Base-by-base conservation (phyloP, 2,797 vertebrate species). In the Lagorchestes hirsutus region DNA sequence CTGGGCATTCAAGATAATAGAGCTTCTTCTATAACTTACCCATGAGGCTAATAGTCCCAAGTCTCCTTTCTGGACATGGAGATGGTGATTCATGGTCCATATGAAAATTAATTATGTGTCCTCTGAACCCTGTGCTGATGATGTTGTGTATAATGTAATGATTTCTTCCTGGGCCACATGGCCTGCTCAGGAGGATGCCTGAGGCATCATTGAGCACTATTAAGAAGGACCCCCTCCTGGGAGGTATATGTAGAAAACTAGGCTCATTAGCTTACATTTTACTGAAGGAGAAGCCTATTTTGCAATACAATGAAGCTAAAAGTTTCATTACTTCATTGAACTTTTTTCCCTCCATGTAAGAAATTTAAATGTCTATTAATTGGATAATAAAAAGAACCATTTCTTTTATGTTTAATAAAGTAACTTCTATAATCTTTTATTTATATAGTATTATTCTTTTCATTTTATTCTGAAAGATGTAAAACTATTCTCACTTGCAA, bases 361-460 rank as follows among this genome's bases (percentile, higher is more conserved):
- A 97, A 97, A 97, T 96, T 93, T 96, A 97, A 97, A 97, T 97
- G 91, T 95, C 97, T 97, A 97, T 97, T 97, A 97, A 97, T 96
- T 96, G 95, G 91, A 93, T 93, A 95, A 96, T 98, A 97, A 98
- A 98, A 96, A 96, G 96, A 97, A 97, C 97, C 97, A 96, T 97
- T 93, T 92, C 93, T 96, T 97, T 98, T 97, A 98, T 97, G 95
- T 97, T 98, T 96, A 97, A 97, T 97, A 96, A 97, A 97, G 94
- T 95, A 92, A 94, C 67, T 94, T 96, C 96, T 96, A 95, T 98
- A 97, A 98, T 97, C 96, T 97, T 97, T 98, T 98, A 98, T 98
- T 98, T 98, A 97, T 97, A 95, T 95, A 97, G 90, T 97, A 96
- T 97, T 97, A 97, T 97, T 93, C 93, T 97, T 97, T 96, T 91